These are phyloP conservation scores for Engraulis encrasicolus DNA, from an alignment of 2,113 vertebrate genomes.

Conservation along the genomic window DNA sequence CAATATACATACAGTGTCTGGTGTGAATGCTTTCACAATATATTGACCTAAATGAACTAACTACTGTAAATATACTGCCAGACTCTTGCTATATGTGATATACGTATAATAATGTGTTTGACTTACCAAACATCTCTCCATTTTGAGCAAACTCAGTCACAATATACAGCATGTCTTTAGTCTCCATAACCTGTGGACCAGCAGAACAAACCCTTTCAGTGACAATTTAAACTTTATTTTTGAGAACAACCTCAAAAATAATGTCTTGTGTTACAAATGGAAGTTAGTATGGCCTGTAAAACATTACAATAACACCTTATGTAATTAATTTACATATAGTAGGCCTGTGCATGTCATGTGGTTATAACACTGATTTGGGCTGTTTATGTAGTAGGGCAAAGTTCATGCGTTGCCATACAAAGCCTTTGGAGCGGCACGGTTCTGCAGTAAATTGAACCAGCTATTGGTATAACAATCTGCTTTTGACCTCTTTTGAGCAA, in stretches of 20 bases:
- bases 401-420: background rate
- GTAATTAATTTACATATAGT: background rate
- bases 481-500: constrained; percentile 9
- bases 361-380: background rate
- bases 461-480: constrained; percentile 5
- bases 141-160: constrained; percentile 88
- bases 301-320: background rate
- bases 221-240: background rate
- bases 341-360: background rate
- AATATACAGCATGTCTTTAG: constrained; percentile 88
- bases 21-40: too few species aligned
- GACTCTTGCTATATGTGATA: background rate
- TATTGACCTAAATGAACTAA: background rate
- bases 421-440: background rate
- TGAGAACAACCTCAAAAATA: background rate
- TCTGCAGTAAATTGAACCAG: background rate
- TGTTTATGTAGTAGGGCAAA: constrained; percentile 7
- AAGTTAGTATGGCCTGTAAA: background rate
- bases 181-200: constrained; percentile 84
- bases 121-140: constrained; percentile 87
- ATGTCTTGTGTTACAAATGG: background rate
- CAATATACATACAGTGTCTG: too few species aligned
- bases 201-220: constrained; percentile 33
- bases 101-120: background rate
- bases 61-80: background rate